Base-by-base conservation (phyloP, 2,888 invertebrate genomes). In the Macrophya annulata region DNA sequence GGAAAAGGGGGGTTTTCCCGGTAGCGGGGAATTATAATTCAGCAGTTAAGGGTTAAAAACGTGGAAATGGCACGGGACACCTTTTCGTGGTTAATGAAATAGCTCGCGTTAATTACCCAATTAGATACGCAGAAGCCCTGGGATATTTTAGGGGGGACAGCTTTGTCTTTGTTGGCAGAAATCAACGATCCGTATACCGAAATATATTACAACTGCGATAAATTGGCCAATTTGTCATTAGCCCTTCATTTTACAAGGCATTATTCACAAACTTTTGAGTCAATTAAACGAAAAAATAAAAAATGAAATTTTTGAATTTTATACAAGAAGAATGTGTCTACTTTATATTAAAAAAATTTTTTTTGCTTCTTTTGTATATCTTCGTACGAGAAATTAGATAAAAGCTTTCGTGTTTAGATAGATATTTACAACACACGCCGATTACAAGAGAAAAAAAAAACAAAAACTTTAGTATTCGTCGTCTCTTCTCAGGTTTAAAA, bases 81-180 rank as follows among this genome's bases (percentile, higher is more conserved):
- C 83, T 83, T 83, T 83, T 83, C 83, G 83, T 83, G 83, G 83
- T 83, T 83, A 83, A 83, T 83, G 83, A 83, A 83, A 83, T 68
- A 83, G 83, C 83, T 83, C 65, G 83, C 83, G 83, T 83, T 83
- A 83, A 83, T 83, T 83, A 83, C 71, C 83, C 83, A 83, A 83
- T 83, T 83, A 83, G 83, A 9, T 83, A 83, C 83, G 68, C n/a
- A 40, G 83, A 77, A 83, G 68, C 65, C 71, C 68, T 40, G 68
- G 65, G 31, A 83, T 83, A 71, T 83, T 83, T 48, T n/a, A 31
- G 40, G 48, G 25, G 40, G 48, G 83, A 10, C n/a, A 68, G 51
- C 31, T 77, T 55, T 77, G 62, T 48, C 83, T 68, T 65, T 83
- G 45, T 48, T 68, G 9, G 31, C 15, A 21, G 51, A 68, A 83